These are phyloP conservation scores for Laticauda laticaudata DNA, from an alignment of 2,113 vertebrate species.

Conservation along the genomic window DNA sequence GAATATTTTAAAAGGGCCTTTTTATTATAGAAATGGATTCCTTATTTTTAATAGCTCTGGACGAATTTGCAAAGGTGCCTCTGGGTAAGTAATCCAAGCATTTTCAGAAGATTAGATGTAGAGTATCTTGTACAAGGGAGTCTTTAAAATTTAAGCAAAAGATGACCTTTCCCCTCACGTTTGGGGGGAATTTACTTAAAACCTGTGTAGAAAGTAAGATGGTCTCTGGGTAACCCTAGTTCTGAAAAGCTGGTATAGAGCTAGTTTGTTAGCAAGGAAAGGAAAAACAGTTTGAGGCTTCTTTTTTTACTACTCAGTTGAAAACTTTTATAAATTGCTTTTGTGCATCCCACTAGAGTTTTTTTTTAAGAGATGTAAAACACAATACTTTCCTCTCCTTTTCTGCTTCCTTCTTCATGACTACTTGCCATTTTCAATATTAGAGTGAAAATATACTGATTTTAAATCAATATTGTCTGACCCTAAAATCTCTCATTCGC, in stretches of 20 bases:
- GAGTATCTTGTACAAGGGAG: background rate
- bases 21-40: background rate
- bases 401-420: background rate
- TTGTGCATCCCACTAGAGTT: background rate
- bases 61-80: background rate
- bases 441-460: background rate
- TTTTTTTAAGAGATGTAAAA: background rate
- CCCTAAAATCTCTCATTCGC: background rate
- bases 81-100: background rate
- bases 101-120: background rate
- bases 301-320: background rate
- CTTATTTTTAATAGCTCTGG: background rate
- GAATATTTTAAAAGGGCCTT: background rate
- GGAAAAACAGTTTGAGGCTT: background rate
- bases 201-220: background rate
- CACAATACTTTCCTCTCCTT: background rate
- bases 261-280: background rate
- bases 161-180: background rate
- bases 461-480: background rate
- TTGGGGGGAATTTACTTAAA: background rate
- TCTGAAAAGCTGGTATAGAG: background rate
- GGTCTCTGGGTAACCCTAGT: background rate
- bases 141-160: background rate
- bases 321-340: background rate
- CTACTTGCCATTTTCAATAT: background rate